Base-by-base conservation (phyloP, 2,888 invertebrate genomes). In the Pterostichus madidus region DNA sequence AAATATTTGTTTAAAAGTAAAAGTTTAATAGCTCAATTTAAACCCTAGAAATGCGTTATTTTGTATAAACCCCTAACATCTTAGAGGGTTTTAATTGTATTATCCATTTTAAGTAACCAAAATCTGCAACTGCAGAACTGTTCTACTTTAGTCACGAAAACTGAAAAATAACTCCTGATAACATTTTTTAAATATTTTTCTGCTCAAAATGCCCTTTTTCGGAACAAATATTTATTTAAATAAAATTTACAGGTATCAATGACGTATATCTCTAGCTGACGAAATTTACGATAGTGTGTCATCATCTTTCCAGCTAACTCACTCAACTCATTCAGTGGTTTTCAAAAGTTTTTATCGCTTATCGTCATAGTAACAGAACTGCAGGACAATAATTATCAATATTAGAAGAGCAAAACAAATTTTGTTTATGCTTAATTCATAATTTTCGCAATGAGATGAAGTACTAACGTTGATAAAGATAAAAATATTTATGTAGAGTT, bases 251-350 rank as follows among this genome's bases (percentile, higher is more conserved):
- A 64, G 15, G 0, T n/a, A 7, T 11, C 8, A 2, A 10, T 71
- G 68, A 71, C 68, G 68, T 71, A 10, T 8, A 44, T 44, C 17
- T 71, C 39, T 44, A 44, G 68, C 68, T 78, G 78, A 78, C 78
- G 44, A 24, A 78, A 17, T 24, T 17, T 44, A 44, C 44, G 35
- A 24, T 13, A n/a, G 31, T 78, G 78, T 78, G 78, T 78, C 78
- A 78, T 78, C 78, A 78, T 78, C 61, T 78, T 78, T 61, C 71
- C 17, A 46, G 17, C 46, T 10, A 73, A 49, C 1, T 46, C 17
- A 10, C 2, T n/a, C 24, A 39, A 53, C 11, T 13, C 44, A 39
- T 35, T 31, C 76, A 56, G 56, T 24, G 39, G 76, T 4, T 11
- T 8, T 39, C 52, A 76, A 76, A 76, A 56, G 75, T 56, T 75